phyloP scores from a whole-genome alignment of 2,888 invertebrate species.

The Hemaris fuciformis region DNA sequence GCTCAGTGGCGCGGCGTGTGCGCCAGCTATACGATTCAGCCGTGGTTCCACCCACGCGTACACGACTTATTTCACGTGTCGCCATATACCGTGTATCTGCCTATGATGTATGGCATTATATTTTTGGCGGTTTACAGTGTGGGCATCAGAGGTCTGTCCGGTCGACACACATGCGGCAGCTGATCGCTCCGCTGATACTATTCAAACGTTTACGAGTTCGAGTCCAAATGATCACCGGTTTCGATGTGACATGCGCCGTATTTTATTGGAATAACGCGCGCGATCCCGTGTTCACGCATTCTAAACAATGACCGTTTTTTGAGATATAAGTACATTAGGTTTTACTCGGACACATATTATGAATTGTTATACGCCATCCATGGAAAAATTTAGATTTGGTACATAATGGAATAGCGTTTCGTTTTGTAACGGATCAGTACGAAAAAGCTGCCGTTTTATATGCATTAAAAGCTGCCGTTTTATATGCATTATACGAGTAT shows the following conservation, averaged over 20 bases:
- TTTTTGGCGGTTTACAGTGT: constrained; percentile 49
- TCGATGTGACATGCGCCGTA: constrained; percentile 4
- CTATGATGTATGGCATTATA: constrained; percentile 47
- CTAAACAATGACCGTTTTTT: constrained; percentile 9
- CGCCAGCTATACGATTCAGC: constrained; percentile 31
- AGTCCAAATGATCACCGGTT: constrained; percentile 15
- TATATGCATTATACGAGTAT: no score
- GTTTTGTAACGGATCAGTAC: background rate
- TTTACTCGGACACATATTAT: background rate
- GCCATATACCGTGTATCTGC: constrained; percentile 33
- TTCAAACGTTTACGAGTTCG: constrained; percentile 48
- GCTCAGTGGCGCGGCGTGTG: background rate
- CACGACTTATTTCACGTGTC: constrained; percentile 47
- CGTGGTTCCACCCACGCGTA: constrained; percentile 46
- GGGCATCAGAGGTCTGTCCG: constrained; percentile 59
- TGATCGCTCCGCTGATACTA: constrained; percentile 68
- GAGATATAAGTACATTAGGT: background rate
- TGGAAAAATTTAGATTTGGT: background rate
- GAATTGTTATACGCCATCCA: background rate
- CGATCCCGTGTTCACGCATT: background rate
- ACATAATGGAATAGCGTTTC: background rate
- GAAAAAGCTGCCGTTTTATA: background rate
- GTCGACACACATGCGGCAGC: constrained; percentile 66
- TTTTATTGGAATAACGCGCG: constrained; percentile 2
- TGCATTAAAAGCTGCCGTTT: no score